Conservation (phyloP, 2,888 invertebrate genomes). For the Thera britannica region DNA sequence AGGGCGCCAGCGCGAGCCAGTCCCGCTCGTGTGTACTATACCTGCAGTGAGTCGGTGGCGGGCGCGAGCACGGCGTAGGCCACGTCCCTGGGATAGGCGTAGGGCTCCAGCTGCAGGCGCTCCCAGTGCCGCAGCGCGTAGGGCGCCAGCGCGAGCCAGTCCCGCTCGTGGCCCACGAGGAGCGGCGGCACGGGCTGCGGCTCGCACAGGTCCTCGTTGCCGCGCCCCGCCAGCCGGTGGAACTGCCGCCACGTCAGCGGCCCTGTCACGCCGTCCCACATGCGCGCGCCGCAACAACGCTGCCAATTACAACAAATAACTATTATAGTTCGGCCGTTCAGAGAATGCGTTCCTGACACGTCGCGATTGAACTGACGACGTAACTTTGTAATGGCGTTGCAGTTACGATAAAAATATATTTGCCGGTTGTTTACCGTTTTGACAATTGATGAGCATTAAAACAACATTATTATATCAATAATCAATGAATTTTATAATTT, state of each 20-base stretch:
- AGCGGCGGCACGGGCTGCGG: slow-evolving; percentile 98
- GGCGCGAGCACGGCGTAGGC: slow-evolving; percentile 98
- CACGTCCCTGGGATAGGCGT: slow-evolving; percentile 96
- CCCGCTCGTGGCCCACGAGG: slow-evolving; percentile 97
- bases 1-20: slow-evolving; percentile 97
- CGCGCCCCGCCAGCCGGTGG: slow-evolving; percentile 96
- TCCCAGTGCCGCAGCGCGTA: slow-evolving; percentile 98
- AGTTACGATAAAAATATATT: too few species aligned
- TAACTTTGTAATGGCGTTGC: too few species aligned
- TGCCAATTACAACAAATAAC: not conserved
- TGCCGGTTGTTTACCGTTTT: too few species aligned
- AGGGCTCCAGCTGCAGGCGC: slow-evolving; percentile 97
- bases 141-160: slow-evolving; percentile 97
- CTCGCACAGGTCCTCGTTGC: slow-evolving; percentile 97
- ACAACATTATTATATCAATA: too few species aligned
- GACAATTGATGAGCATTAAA: too few species aligned
- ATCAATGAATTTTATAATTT: too few species aligned
- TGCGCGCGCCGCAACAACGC: slow-evolving; percentile 92
- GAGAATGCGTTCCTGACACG: too few species aligned
- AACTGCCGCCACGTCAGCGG: slow-evolving; percentile 99
- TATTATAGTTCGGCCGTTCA: too few species aligned
- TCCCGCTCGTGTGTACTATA: slow-evolving; percentile 88
- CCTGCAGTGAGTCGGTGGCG: slow-evolving; percentile 92
- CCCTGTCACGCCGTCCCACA: slow-evolving; percentile 98
- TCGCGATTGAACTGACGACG: too few species aligned